Evolutionary conservation across 2,888 invertebrate genomes (phyloP).

Genomic region (Cheilosia pagana): DNA sequence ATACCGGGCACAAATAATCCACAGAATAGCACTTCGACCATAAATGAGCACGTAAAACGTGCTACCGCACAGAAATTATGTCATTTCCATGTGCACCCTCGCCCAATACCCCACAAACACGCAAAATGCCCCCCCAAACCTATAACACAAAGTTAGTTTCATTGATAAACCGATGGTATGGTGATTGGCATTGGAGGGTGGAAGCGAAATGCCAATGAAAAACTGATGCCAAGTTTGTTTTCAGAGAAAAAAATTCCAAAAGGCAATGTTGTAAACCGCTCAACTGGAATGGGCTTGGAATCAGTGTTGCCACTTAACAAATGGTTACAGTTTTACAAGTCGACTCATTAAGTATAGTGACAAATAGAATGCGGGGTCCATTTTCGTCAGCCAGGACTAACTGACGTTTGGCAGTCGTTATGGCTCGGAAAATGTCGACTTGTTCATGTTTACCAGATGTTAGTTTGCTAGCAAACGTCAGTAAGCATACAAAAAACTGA

Average conservation of each 20-base stretch:
- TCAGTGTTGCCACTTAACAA: too few relatives aligned
- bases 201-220: slow-evolving; percentile 2
- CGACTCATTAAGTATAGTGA: too few relatives aligned
- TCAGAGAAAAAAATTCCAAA: background rate
- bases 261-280: background rate
- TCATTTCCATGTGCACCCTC: slow-evolving; percentile 51
- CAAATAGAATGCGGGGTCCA: too few relatives aligned
- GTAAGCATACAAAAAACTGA: too few relatives aligned
- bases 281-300: background rate
- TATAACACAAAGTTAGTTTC: slow-evolving; percentile 1
- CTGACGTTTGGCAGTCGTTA: too few relatives aligned
- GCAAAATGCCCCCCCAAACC: slow-evolving; percentile 24
- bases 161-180: background rate
- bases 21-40: slow-evolving; percentile 50
- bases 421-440: too few relatives aligned
- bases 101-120: slow-evolving; percentile 15
- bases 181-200: background rate
- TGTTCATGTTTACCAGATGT: too few relatives aligned
- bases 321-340: too few relatives aligned
- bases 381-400: too few relatives aligned
- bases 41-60: slow-evolving; percentile 26
- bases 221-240: slow-evolving; percentile 5
- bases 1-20: slow-evolving; percentile 65
- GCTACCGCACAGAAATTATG: slow-evolving; percentile 47
- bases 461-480: too few relatives aligned